Evolutionary conservation across 2,797 vertebrate genomes (phyloP).

Genomic region (Ctenosaura bakeri): DNA sequence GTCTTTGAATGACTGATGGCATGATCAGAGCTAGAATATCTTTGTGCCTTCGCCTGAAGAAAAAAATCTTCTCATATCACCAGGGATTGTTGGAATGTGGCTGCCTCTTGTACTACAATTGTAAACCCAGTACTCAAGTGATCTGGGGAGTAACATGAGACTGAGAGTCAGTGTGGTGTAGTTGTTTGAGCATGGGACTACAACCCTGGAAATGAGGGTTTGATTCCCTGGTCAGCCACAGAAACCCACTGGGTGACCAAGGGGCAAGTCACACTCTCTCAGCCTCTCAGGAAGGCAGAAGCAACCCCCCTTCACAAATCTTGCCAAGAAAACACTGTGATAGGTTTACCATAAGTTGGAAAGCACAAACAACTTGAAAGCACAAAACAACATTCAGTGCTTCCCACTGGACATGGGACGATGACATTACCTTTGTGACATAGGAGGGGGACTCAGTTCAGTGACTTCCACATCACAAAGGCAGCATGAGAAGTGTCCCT

Average conservation of each 20-base stretch:
- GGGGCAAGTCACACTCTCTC: too few species aligned
- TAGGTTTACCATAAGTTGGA: too few species aligned
- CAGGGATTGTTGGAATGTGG: neutral
- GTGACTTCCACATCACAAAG: neutral
- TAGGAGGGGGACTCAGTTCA: neutral
- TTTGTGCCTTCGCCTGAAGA: neutral
- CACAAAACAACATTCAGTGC: neutral
- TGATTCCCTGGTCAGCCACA: too few species aligned
- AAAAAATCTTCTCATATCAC: neutral
- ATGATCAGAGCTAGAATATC: neutral
- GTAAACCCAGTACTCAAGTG: neutral
- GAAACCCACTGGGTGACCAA: too few species aligned
- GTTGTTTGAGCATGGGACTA: too few species aligned
- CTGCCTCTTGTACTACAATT: neutral
- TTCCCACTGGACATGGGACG: neutral
- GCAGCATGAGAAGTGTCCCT: neutral
- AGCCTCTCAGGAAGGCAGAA: too few species aligned
- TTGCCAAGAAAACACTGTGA: too few species aligned
- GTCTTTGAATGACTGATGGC: neutral
- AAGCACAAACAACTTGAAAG: too few species aligned
- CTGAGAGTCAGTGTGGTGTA: too few species aligned
- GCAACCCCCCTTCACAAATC: too few species aligned
- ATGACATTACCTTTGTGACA: neutral
- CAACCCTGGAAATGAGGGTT: too few species aligned
- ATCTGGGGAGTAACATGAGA: neutral